A percentile compares a stretch with the other conserved stretches of the same genome.
Conservation (phyloP, 1,140 invertebrate species). For the Sipha flava region DNA sequence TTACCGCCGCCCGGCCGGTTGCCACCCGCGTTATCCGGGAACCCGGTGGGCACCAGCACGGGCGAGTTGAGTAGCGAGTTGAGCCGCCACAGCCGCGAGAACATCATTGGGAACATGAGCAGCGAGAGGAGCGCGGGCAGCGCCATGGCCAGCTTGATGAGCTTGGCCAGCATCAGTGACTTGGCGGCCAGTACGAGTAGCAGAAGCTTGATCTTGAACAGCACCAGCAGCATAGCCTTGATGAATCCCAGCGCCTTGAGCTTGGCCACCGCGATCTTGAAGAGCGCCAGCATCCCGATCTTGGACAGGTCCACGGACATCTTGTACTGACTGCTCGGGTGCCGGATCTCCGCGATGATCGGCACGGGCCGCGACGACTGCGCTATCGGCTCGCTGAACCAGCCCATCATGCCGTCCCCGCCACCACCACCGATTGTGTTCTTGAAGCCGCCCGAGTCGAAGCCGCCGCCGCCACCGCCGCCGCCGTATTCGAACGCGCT, state of each 20-base stretch:
- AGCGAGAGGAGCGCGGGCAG: neutral
- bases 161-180: constrained; percentile 16
- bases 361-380: neutral
- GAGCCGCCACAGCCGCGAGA: neutral
- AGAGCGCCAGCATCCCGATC: constrained; percentile 25
- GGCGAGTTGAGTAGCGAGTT: neutral
- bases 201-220: constrained; percentile 31
- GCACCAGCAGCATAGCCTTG: constrained; percentile 5
- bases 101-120: neutral
- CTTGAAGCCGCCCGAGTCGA: neutral
- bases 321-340: neutral
- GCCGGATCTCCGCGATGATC: neutral
- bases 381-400: neutral
- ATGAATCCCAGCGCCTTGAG: constrained; percentile 31
- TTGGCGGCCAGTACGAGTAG: constrained; percentile 2
- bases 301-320: constrained; percentile 13
- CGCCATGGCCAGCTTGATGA: constrained; percentile 18
- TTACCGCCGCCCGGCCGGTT: neutral
- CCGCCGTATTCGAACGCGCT: neutral
- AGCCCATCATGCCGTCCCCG: neutral
- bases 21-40: neutral
- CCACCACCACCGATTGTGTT: neutral
- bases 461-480: neutral
- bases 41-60: neutral
- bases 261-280: constrained; percentile 30